Conservation (phyloP, 2,113 vertebrate species). For the Mobula birostris region DNA sequence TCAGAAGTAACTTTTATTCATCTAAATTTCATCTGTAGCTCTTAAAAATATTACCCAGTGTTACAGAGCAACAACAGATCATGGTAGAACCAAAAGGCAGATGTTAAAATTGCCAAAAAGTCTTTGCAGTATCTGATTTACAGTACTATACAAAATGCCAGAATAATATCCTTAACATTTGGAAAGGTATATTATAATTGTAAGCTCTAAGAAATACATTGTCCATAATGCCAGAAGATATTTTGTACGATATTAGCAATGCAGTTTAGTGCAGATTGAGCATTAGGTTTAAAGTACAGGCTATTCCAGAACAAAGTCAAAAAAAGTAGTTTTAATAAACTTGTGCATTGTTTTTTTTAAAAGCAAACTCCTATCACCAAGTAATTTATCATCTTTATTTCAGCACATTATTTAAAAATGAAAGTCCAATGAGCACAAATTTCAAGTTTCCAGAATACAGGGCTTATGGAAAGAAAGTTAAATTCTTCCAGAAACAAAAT, state of each 20-base stretch:
- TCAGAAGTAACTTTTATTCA: not conserved
- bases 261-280: not conserved
- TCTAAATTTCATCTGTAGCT: constrained; percentile 50
- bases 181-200: not conserved
- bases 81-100: constrained; percentile 30
- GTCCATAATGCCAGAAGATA: not conserved
- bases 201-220: not conserved
- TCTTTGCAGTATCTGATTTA: constrained; percentile 12
- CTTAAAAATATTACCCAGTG: constrained; percentile 49
- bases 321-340: too few species aligned
- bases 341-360: too few species aligned
- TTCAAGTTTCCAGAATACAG: not conserved
- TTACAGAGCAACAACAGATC: constrained; percentile 50
- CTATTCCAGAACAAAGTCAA: not conserved
- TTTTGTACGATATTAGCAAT: too few species aligned
- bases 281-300: constrained; percentile 15
- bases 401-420: not conserved
- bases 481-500: not conserved
- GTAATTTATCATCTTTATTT: not conserved
- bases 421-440: not conserved
- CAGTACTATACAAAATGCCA: too few species aligned
- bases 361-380: not conserved
- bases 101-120: not conserved
- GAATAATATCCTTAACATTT: too few species aligned
- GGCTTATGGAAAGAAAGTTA: not conserved